phyloP scores from a whole-genome alignment of 2,888 invertebrate genomes.

The Hermaeophaga mercurialis region DNA sequence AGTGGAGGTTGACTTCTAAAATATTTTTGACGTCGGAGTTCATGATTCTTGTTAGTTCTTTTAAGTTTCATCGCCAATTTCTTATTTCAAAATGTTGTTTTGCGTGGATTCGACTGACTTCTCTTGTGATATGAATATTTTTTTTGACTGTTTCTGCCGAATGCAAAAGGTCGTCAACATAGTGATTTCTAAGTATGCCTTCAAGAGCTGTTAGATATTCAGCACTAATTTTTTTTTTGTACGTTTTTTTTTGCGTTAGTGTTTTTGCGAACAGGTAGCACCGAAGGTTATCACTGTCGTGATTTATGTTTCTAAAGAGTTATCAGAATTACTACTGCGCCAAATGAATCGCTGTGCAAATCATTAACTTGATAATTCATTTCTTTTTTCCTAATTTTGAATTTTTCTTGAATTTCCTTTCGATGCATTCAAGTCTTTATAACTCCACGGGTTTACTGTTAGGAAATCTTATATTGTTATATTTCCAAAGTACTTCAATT shows the following conservation, averaged over 20 bases:
- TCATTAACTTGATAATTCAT: slow-evolving; percentile 32
- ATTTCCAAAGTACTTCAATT: too few species aligned
- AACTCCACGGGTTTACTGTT: background rate
- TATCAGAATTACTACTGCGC: slow-evolving; percentile 31
- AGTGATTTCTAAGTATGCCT: slow-evolving; percentile 22
- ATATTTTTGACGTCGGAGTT: background rate
- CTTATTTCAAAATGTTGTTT: slow-evolving; percentile 42
- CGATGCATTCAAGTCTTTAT: slow-evolving; percentile 21
- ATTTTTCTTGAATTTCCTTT: slow-evolving; percentile 32
- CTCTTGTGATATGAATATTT: too few species aligned
- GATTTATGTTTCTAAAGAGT: slow-evolving; percentile 24
- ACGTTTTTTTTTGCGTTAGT: too few species aligned
- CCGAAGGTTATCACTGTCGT: too few species aligned
- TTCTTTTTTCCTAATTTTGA: slow-evolving; percentile 19
- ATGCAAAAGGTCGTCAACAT: too few species aligned
- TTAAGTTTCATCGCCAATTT: slow-evolving; percentile 39
- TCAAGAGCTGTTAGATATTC: slow-evolving; percentile 27
- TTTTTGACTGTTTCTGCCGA: too few species aligned
- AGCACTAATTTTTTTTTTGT: slow-evolving; percentile 19
- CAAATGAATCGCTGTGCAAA: slow-evolving; percentile 46
- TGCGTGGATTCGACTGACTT: too few species aligned
- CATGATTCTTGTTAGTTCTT: slow-evolving; percentile 9
- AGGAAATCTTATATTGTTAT: too few species aligned
- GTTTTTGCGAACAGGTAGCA: slow-evolving; percentile 30
- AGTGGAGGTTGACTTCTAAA: background rate